Conservation (phyloP, 1,140 invertebrate species). For the Varroa destructor region DNA sequence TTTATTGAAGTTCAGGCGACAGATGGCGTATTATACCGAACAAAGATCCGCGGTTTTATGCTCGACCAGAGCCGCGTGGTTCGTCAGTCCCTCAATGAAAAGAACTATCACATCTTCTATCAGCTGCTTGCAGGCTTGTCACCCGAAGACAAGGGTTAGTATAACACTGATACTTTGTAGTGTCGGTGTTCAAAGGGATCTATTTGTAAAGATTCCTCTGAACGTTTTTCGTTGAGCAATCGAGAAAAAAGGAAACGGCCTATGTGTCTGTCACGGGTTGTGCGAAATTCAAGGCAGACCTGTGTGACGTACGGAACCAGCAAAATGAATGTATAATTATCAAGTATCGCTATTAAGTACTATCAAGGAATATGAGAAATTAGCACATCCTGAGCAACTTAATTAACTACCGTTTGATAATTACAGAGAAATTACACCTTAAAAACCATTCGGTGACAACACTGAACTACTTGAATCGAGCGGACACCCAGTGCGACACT, state of each 20-base stretch:
- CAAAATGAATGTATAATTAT: no score
- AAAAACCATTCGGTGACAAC: slow-evolving; percentile 67
- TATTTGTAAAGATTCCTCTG: no score
- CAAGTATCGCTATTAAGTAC: no score
- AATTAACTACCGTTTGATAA: not conserved
- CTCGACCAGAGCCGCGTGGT: slow-evolving; percentile 79
- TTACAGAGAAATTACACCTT: slow-evolving; percentile 50
- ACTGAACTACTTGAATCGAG: slow-evolving; percentile 61
- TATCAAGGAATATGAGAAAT: no score
- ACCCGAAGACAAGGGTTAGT: slow-evolving; percentile 61
- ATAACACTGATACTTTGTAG: not conserved
- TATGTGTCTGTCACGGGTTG: no score
- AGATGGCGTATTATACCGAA: slow-evolving; percentile 81
- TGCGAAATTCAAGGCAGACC: no score
- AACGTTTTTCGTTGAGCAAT: no score
- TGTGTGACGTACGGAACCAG: no score
- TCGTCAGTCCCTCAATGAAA: slow-evolving; percentile 64
- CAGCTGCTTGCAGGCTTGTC: slow-evolving; percentile 82
- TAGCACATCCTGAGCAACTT: no score
- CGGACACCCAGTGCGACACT: slow-evolving; percentile 57
- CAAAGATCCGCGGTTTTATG: slow-evolving; percentile 91
- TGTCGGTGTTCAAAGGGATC: not conserved
- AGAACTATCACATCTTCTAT: slow-evolving; percentile 95
- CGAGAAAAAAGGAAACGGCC: no score
- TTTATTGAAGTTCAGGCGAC: slow-evolving; percentile 92